Conservation (phyloP, 2,113 vertebrate species). For the Coreoperca whiteheadi region DNA sequence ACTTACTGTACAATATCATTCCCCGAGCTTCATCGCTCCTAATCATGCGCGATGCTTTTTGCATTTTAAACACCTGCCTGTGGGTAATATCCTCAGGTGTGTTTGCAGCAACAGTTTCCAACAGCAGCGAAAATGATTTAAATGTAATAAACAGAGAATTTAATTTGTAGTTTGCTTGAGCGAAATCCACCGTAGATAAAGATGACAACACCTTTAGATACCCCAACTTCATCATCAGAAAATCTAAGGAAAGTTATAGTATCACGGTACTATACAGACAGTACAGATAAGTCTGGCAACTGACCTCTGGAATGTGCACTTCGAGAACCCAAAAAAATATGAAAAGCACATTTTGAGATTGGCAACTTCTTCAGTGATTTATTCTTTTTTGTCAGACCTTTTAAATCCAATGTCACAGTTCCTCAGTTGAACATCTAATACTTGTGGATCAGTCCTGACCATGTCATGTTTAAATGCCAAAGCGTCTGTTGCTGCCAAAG, state of each 20-base stretch:
- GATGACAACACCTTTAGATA: constrained; percentile 6
- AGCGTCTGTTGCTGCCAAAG: constrained; percentile 11
- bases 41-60: neutral
- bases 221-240: neutral
- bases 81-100: constrained; percentile 6
- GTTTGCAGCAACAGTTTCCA: neutral
- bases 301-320: constrained; percentile 17
- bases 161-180: neutral
- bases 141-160: neutral
- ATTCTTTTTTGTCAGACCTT: constrained; percentile 24
- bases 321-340: constrained; percentile 14
- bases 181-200: neutral
- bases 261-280: neutral
- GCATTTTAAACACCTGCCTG: constrained; percentile 12
- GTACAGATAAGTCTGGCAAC: neutral
- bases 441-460: constrained; percentile 2
- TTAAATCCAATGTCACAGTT: constrained; percentile 35
- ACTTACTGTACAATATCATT: neutral
- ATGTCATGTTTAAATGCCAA: constrained; percentile 12
- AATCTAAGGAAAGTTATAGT: neutral
- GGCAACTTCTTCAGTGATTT: constrained; percentile 31
- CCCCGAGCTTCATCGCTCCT: neutral
- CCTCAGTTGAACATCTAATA: constrained; percentile 16
- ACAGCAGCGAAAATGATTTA: neutral
- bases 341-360: constrained; percentile 32